Conservation (phyloP, 2,888 invertebrate species). For the Ochropleura leucogaster region DNA sequence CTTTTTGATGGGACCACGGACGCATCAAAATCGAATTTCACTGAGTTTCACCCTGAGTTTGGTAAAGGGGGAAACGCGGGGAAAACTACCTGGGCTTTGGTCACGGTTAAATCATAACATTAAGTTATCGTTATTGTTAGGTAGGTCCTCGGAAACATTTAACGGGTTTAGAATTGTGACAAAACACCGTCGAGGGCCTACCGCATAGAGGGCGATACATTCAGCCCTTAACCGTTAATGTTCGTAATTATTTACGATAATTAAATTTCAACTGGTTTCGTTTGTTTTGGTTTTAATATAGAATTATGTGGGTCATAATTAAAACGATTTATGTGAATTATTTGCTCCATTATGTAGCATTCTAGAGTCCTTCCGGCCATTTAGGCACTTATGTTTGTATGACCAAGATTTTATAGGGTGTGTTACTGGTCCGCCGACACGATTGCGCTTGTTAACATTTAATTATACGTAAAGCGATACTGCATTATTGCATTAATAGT, state of each 20-base stretch:
- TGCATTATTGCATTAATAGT: conserved; percentile 59
- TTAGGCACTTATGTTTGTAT: conserved; percentile 31
- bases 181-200: conserved; percentile 71
- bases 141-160: conserved; percentile 62
- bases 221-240: conserved; percentile 77
- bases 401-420: conserved; percentile 41
- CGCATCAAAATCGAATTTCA: conserved; percentile 86
- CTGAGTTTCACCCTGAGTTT: conserved; percentile 56
- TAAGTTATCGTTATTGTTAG: conserved; percentile 65
- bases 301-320: conserved; percentile 58
- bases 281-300: conserved; percentile 64
- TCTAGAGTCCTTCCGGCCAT: neutral
- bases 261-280: conserved; percentile 69
- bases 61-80: conserved; percentile 31
- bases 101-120: conserved; percentile 61
- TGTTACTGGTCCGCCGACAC: conserved; percentile 35
- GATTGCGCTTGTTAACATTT: conserved; percentile 50
- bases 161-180: conserved; percentile 72
- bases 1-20: conserved; percentile 83
- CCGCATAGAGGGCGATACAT: conserved; percentile 70
- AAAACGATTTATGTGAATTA: conserved; percentile 51
- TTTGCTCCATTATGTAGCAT: conserved; percentile 39
- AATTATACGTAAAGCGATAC: conserved; percentile 50
- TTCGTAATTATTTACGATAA: conserved; percentile 73
- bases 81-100: conserved; percentile 60